Base-by-base conservation (phyloP, 2,113 vertebrate species). In the Malurus melanocephalus region DNA sequence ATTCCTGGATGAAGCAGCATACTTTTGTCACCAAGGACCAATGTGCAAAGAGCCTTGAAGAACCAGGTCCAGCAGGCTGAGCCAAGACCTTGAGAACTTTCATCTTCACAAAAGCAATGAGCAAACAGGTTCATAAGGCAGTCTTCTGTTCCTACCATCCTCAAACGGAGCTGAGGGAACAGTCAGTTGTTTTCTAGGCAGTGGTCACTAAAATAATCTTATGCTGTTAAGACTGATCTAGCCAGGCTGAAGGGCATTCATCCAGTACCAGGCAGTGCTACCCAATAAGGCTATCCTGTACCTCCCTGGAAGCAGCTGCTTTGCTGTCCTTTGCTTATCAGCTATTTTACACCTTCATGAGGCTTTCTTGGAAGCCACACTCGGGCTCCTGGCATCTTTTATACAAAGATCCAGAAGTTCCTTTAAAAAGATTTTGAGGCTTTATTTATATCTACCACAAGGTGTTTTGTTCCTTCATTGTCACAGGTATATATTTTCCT, bases 51-150 rank as follows among this genome's bases (percentile, higher is more conserved):
- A 57, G 26, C 16, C 20, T 35, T 62, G 60, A 57, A 65, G 28
- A 30, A 83, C 11, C 32, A 67, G 30, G 30, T 22, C 38, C 23
- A 35, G 65, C n/a, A 77, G 30, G 21, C 11, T 61, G 12, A 66
- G 19, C 30, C 51, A 56, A n/a, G 30, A 78, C 15, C 15, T 69
- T 1, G 1, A 80, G 38, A 17, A 26, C 21, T 77, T 80, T 91
- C 5, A 9, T 57, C 46, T 45, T 60, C 61, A 42, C 21, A 45
- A 27, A 21, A 24, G 45, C 0, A 2, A 42, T 0, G 0, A 68
- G 13, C 19, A 59, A 81, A 59, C 20, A 52, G 9, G 10, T 64
- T 46, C 30, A 48, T 11, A 64, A 72, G 22, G 8, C 40, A 48
- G 30, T 73, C 10, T 55, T 67, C 42, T 45, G 19, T 19, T 79